Percentiles rank a stretch among this genome's conserved stretches.
Evolutionary conservation across 2,888 invertebrate genomes (phyloP).

Genomic region (Trimorus sp.): DNA sequence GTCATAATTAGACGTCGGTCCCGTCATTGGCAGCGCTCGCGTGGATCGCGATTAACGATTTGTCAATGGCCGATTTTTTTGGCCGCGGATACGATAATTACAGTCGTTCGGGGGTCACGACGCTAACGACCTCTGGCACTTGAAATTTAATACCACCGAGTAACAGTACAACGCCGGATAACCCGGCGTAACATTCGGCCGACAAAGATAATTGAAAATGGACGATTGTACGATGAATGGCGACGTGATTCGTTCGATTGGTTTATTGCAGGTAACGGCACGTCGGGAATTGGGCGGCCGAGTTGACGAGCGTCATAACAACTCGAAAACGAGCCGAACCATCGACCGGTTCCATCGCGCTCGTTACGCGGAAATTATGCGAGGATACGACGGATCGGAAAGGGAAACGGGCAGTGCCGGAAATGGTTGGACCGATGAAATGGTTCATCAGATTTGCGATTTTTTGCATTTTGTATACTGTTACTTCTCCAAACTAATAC

Average conservation of each 20-base stretch:
- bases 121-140: slow-evolving; percentile 17
- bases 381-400: too few species aligned
- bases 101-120: background rate
- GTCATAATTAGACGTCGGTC: too few species aligned
- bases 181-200: slow-evolving; percentile 20
- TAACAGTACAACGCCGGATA: slow-evolving; percentile 17
- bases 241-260: slow-evolving; percentile 6
- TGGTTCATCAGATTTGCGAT: too few species aligned
- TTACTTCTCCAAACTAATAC: too few species aligned
- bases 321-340: background rate
- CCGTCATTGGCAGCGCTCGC: background rate
- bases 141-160: slow-evolving; percentile 7
- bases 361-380: too few species aligned
- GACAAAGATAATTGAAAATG: slow-evolving; percentile 19
- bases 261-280: slow-evolving; percentile 11
- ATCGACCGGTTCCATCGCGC: too few species aligned
- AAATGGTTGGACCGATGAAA: too few species aligned
- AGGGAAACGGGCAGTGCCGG: too few species aligned
- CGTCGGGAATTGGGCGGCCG: background rate
- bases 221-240: slow-evolving; percentile 19
- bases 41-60: slow-evolving; percentile 10
- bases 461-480: too few species aligned
- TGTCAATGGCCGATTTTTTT: slow-evolving; percentile 11
- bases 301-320: slow-evolving; percentile 6
- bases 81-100: slow-evolving; percentile 7